Percentiles rank a stretch among this genome's conserved stretches.
Evolutionary conservation across 2,888 invertebrate species (phyloP).

Genomic region (Miltochrista miniata): DNA sequence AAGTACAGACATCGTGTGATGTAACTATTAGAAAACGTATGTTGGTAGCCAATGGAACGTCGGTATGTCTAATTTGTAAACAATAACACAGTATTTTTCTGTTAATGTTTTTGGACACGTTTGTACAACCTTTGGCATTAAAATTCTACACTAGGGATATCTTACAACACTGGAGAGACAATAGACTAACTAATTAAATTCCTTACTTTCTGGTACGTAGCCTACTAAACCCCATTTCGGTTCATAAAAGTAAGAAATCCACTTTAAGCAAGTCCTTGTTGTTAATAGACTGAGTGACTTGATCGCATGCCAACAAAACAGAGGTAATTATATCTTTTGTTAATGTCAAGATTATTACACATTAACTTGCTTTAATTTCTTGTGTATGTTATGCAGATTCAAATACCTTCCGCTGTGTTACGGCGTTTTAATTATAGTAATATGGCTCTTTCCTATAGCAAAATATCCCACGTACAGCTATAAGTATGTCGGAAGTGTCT

Average conservation of each 20-base stretch:
- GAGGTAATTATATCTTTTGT: background rate
- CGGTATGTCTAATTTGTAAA: slow-evolving; percentile 18
- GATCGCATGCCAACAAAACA: too few relatives aligned
- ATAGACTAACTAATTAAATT: too few relatives aligned
- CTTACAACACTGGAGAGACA: too few relatives aligned
- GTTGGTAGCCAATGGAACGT: slow-evolving; percentile 22
- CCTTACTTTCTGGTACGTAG: too few relatives aligned
- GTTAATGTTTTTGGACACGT: too few relatives aligned
- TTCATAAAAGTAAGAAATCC: too few relatives aligned
- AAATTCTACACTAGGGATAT: too few relatives aligned
- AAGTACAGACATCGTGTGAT: slow-evolving; percentile 50
- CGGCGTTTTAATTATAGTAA: slow-evolving; percentile 38
- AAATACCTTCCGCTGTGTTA: slow-evolving; percentile 55
- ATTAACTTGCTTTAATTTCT: slow-evolving; percentile 7
- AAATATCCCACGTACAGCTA: slow-evolving; percentile 50
- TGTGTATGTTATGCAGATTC: slow-evolving; percentile 20
- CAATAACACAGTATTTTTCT: slow-evolving; percentile 10
- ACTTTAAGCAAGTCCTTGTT: too few relatives aligned
- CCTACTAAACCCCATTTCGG: too few relatives aligned
- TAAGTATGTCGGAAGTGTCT: slow-evolving; percentile 54
- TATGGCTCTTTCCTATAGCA: slow-evolving; percentile 48
- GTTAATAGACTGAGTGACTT: too few relatives aligned
- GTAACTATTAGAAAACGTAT: slow-evolving; percentile 44
- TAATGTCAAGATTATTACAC: slow-evolving; percentile 1
- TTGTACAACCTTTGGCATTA: too few relatives aligned